These are phyloP conservation scores for Murina feae DNA, from an alignment of 2,113 vertebrate genomes.

Conservation along the genomic window DNA sequence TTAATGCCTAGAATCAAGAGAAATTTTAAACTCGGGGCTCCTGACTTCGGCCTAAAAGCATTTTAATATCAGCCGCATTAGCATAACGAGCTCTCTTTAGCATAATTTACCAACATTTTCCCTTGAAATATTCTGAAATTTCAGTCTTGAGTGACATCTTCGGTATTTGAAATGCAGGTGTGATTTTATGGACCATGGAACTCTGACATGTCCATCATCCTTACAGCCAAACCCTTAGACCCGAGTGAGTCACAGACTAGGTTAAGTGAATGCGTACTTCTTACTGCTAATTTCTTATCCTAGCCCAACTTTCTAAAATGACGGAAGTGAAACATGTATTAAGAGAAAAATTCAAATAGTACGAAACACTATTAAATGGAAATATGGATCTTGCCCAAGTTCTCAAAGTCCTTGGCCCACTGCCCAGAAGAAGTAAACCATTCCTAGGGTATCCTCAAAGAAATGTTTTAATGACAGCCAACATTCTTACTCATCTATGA, in stretches of 20 bases:
- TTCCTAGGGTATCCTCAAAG: not conserved
- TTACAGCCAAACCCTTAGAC: not conserved
- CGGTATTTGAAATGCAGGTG: not conserved
- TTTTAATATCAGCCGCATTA: not conserved
- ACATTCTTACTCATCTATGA: not conserved
- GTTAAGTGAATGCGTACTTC: not conserved
- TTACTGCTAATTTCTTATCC: not conserved
- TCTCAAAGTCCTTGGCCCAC: not conserved
- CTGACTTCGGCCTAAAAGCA: not conserved
- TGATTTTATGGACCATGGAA: not conserved
- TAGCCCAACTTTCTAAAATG: not conserved
- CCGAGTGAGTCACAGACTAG: not conserved
- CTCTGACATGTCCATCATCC: not conserved
- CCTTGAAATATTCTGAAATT: not conserved
- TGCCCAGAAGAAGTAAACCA: not conserved
- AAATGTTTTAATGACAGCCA: not conserved
- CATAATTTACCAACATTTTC: not conserved
- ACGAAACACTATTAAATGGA: not conserved
- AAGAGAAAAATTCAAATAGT: not conserved
- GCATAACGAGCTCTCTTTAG: not conserved
- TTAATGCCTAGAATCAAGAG: not conserved
- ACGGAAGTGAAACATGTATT: not conserved
- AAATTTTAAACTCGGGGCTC: not conserved
- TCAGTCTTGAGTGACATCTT: not conserved
- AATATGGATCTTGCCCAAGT: not conserved